Evolutionary conservation across 1,140 invertebrate genomes (phyloP).

Genomic region (Drosophila prosaltans): DNA sequence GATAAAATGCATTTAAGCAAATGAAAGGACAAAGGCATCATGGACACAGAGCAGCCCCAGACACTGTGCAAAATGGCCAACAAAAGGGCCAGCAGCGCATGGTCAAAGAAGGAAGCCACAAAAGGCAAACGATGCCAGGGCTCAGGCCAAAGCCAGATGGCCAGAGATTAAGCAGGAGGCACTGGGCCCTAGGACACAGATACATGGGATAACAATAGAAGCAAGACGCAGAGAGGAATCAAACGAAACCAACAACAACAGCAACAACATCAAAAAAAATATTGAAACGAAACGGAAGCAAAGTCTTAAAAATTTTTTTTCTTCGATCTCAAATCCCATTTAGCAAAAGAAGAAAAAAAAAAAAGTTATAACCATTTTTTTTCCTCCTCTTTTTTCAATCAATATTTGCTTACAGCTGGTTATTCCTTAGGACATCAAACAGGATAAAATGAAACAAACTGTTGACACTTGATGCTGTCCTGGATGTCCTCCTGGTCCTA

Average conservation of each 20-base stretch:
- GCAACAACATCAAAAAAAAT: not conserved
- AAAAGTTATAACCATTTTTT: not conserved
- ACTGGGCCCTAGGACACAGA: not conserved
- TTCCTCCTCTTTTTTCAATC: not conserved
- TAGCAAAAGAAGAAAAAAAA: not conserved
- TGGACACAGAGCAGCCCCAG: not conserved
- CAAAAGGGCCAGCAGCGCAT: slow-evolving; percentile 14
- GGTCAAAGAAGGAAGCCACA: slow-evolving; percentile 19
- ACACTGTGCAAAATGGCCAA: slow-evolving; percentile 11
- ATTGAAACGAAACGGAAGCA: slow-evolving; percentile 14
- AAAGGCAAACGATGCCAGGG: slow-evolving; percentile 18
- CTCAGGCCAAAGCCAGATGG: slow-evolving; percentile 9
- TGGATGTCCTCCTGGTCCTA: not conserved
- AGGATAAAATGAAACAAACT: not conserved
- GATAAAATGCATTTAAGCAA: slow-evolving; percentile 24
- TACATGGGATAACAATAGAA: slow-evolving; percentile 5
- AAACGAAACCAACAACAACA: not conserved
- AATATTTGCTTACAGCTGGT: not conserved
- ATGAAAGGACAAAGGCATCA: slow-evolving; percentile 11
- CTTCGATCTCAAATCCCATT: slow-evolving; percentile 10
- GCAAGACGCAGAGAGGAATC: not conserved
- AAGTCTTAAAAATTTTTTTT: slow-evolving; percentile 10
- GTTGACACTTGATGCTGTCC: not conserved
- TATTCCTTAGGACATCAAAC: not conserved
- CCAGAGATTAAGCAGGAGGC: slow-evolving; percentile 16